Percentiles rank a stretch among this genome's conserved stretches.
Conservation (phyloP, 2,113 vertebrate genomes). For the Mustela lutreola region DNA sequence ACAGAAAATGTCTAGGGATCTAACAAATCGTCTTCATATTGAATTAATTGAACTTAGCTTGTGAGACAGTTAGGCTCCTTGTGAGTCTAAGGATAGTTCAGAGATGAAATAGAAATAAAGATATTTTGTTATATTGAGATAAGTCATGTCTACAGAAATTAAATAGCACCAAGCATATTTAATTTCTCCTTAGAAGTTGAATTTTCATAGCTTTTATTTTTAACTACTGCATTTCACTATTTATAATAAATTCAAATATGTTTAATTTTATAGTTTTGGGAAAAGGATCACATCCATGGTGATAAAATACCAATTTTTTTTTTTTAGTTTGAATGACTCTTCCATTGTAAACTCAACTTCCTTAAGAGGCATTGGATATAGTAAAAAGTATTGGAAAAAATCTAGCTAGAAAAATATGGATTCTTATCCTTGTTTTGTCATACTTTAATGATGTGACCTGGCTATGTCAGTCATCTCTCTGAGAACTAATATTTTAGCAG, state of each 20-base stretch:
- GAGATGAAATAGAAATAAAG: conserved; percentile 23
- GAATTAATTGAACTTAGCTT: conserved; percentile 29
- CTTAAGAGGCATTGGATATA: neutral
- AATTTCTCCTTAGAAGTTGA: neutral
- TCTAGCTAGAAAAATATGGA: neutral
- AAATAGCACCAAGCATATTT: neutral
- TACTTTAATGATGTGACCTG: neutral
- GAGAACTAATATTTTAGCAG: neutral
- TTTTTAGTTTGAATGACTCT: neutral
- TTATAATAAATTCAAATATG: neutral
- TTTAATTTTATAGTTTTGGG: neutral
- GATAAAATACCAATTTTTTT: neutral
- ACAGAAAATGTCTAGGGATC: neutral
- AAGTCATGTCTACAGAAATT: neutral
- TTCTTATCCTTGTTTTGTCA: neutral
- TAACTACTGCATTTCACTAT: neutral
- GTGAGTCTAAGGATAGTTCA: neutral
- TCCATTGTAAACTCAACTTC: neutral
- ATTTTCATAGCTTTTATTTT: neutral
- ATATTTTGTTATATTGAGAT: neutral
- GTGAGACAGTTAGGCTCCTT: neutral
- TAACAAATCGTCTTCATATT: neutral
- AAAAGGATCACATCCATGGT: neutral
- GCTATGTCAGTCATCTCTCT: neutral
- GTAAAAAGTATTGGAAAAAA: neutral